Evolutionary conservation across 2,113 vertebrate species (phyloP), one percentile per base, ranked within the genome.

Genomic region (Actinemys pallida): DNA sequence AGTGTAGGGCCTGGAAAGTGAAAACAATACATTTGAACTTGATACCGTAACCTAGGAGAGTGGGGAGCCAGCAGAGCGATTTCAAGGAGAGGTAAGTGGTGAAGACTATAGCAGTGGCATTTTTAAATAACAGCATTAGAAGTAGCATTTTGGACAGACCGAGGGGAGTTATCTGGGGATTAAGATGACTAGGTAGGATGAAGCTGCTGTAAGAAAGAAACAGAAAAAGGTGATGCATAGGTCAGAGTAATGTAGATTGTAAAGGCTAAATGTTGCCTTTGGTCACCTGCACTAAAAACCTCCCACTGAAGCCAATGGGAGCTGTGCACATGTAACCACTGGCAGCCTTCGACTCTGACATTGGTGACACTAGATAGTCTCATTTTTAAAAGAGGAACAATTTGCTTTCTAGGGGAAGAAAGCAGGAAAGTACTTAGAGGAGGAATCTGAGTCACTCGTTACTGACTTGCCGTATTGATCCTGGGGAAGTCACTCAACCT

Each of bases 321-420:
- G 62, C 94, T 88, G 81, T 62, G 76, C 88, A 84, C 0, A 0
- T 54, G 54, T 94, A 93, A 97, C 92, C 0, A 0, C 92, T 90
- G 86, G 93, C 92, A 96, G 72, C 88, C 80, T 79, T 91, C 86
- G 90, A 88, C 79, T 72, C 82, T 91, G 90, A 94, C 88, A 96
- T 93, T 86, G 96, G 91, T 90, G 90, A 52, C 83, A 88, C 93
- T 86, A 91, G n/a, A 92, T 94, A 91, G 90, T 59, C 8, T 81
- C 79, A 90, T 45, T 96, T 95, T 45, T 27, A 65, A 91, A 95
- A 96, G 84, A 96, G 83, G 97, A 93, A 95, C 81, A 92, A 92
- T 83, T 91, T 91, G 72, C 84, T 96, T 93, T 90, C 92, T 95
- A 93, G 50, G 79, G 50, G 8, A 72, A 8, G 65, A 39, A 39